A percentile compares a stretch with the other conserved stretches of the same genome.
These are phyloP conservation scores for Pungitius pungitius DNA, from an alignment of 2,113 vertebrate species.

Conservation along the genomic window DNA sequence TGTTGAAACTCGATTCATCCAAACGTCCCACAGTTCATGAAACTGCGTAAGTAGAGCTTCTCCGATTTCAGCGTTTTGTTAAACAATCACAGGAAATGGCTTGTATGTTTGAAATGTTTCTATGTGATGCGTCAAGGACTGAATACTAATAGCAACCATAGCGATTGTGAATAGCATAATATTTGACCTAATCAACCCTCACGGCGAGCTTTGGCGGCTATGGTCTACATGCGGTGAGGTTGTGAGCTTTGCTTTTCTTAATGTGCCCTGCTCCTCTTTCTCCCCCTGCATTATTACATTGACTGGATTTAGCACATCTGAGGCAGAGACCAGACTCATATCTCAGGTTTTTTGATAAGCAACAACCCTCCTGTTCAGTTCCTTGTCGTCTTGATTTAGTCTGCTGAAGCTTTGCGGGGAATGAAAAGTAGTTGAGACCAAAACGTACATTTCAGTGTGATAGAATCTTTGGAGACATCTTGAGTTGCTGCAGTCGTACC, in stretches of 20 bases:
- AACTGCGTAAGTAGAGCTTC: background rate
- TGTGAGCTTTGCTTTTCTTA: background rate
- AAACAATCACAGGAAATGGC: background rate
- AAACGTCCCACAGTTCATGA: background rate
- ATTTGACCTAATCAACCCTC: background rate
- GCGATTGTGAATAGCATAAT: background rate
- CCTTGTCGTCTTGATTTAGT: background rate
- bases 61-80: background rate
- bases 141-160: slow-evolving; percentile 4
- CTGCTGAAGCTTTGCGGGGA: background rate
- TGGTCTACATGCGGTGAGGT: background rate
- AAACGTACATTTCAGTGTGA: slow-evolving; percentile 5
- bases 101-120: background rate
- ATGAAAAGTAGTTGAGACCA: background rate
- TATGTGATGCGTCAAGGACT: background rate
- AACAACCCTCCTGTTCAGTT: background rate
- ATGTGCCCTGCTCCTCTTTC: background rate
- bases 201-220: background rate
- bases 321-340: slow-evolving; percentile 10
- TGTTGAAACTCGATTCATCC: background rate
- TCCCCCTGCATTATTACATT: background rate
- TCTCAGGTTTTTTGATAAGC: slow-evolving; percentile 36
- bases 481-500: background rate
- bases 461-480: background rate
- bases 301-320: background rate